Conservation (phyloP, 2,888 invertebrate species). For the Thecophora atra region DNA sequence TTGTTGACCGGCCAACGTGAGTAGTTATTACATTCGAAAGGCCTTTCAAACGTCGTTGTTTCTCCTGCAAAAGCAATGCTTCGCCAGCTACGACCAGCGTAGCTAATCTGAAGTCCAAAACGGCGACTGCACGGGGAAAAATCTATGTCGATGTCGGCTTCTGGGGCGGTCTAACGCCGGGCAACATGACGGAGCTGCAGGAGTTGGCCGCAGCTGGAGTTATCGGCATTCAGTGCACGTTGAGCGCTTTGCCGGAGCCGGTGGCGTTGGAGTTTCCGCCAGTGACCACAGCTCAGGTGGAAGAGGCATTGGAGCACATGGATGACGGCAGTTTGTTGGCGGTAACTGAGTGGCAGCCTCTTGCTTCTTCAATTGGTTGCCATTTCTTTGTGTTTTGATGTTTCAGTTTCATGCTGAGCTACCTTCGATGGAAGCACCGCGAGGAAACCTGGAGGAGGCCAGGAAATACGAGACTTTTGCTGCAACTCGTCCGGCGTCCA, state of each 20-base stretch:
- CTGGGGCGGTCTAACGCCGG: conserved; percentile 82
- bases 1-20: conserved; percentile 78
- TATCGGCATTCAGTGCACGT: conserved; percentile 79
- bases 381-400: conserved; percentile 53
- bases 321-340: conserved; percentile 73
- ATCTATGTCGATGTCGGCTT: conserved; percentile 77
- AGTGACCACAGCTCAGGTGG: conserved; percentile 70
- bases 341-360: conserved; percentile 66
- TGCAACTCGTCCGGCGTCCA: conserved; percentile 71
- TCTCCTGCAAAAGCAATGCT: conserved; percentile 70
- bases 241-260: conserved; percentile 75
- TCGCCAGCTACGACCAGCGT: conserved; percentile 77
- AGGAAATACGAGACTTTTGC: conserved; percentile 73
- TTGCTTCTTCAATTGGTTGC: background rate
- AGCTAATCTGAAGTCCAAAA: conserved; percentile 72
- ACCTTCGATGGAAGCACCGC: conserved; percentile 64
- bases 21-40: conserved; percentile 33
- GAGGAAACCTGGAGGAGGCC: conserved; percentile 65
- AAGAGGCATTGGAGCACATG: conserved; percentile 70
- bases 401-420: conserved; percentile 81
- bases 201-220: conserved; percentile 73
- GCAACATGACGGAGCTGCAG: conserved; percentile 71
- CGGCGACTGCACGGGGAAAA: conserved; percentile 70
- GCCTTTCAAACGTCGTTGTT: background rate
- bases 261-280: conserved; percentile 71